These are phyloP conservation scores for Poecilobothrus nobilitatus DNA, from an alignment of 2,888 invertebrate species.

Conservation along the genomic window DNA sequence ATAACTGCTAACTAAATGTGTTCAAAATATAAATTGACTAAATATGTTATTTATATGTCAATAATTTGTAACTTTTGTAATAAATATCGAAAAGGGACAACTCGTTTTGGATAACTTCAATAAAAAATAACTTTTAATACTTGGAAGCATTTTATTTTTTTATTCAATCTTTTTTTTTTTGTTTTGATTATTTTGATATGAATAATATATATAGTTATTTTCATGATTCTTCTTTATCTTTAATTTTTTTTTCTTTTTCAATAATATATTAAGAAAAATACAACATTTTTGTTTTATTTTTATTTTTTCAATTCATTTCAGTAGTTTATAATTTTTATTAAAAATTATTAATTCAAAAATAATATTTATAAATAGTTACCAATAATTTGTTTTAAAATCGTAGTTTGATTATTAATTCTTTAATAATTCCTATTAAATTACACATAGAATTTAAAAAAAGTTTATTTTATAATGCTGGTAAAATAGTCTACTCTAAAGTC, in stretches of 20 bases:
- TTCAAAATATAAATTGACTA: no score
- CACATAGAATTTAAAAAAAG: background rate
- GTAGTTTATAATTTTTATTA: background rate
- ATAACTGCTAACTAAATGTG: no score
- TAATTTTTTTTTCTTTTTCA: no score
- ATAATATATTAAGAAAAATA: background rate
- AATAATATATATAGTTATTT: background rate
- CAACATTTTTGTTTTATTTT: background rate
- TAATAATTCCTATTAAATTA: background rate
- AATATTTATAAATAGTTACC: background rate
- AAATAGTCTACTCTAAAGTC: no score
- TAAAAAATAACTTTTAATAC: background rate
- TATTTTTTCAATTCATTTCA: background rate
- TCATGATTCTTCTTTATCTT: background rate
- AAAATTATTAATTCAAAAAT: background rate
- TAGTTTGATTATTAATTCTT: background rate
- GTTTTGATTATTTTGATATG: background rate
- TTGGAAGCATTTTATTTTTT: slow-evolving; percentile 1
- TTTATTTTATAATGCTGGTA: no score
- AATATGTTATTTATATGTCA: no score
- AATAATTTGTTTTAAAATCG: background rate
- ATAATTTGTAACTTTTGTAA: no score
- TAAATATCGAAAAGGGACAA: no score
- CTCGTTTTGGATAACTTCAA: no score
- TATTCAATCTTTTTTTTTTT: background rate